Evolutionary conservation across 2,888 invertebrate genomes (phyloP), one percentile per base, ranked within the genome.

Genomic region (Melikaiella ostensackeni): DNA sequence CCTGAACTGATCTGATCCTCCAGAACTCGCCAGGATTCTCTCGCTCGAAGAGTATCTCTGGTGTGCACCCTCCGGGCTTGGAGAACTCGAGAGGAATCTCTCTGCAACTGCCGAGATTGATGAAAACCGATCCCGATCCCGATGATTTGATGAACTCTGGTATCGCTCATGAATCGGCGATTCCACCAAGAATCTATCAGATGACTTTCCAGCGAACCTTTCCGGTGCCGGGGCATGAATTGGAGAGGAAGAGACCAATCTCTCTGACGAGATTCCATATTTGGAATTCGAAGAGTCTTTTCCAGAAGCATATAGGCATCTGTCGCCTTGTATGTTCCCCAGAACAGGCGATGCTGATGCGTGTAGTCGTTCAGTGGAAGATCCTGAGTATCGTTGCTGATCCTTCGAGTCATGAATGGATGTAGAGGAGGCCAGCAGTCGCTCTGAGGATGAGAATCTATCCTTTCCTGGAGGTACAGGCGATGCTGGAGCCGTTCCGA

Each of bases 391-490:
- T 62, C 88, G 88, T 85, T 89, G 89, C 79, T 87, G 87, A 27
- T 85, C 91, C 80, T 91, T 89, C 74, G 82, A 27, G 21, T 86
- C 87, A 38, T 84, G 84, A 75, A 78, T 73, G 19, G 79, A 57
- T 30, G 80, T 55, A 91, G 86, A 21, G 90, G 78, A 77, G 75
- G 92, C 92, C 83, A 92, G 89, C 84, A 93, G 89, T 91, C 94
- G 92, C 91, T 94, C 93, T 91, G 93, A 92, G 90, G 94, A 89
- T 89, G 93, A 93, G 81, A 90, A 88, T 75, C 88, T 79, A 19
- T 75, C 93, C 82, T 93, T 93, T 55, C 80, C 81, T 38, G 84
- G 61, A 35, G 89, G 88, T 82, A 89, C 88, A 76, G 90, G 89
- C 30, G 90, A 89, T 50, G 88, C 86, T 81, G 89, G 86, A 42